phyloP scores from a whole-genome alignment of 2,888 invertebrate genomes.

The Lasioglossum malachurum region DNA sequence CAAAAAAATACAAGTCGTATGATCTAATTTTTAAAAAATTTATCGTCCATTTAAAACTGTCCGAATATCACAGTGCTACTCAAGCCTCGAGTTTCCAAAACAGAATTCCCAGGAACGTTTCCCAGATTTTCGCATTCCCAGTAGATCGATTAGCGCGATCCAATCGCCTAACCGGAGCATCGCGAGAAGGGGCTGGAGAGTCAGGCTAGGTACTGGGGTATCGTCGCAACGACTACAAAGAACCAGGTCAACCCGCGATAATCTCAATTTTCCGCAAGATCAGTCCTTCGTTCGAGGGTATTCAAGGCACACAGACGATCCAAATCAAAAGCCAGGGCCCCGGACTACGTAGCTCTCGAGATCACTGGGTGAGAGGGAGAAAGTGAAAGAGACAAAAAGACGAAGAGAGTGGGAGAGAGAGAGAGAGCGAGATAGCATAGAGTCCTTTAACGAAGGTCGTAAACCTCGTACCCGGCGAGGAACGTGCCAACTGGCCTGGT shows the following conservation, averaged over 20 bases:
- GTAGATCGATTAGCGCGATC: slow-evolving; percentile 11
- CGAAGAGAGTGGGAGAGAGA: neutral
- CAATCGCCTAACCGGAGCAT: neutral
- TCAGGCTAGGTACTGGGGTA: neutral
- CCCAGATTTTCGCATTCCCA: neutral
- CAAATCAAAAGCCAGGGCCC: slow-evolving; percentile 42
- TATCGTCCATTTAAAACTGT: too few species aligned
- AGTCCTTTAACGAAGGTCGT: slow-evolving; percentile 48
- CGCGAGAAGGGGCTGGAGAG: neutral
- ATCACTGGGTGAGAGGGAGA: neutral
- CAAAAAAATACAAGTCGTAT: too few species aligned
- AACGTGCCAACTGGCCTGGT: slow-evolving; percentile 48
- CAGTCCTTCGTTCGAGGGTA: slow-evolving; percentile 31
- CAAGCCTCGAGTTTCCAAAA: neutral
- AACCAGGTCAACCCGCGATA: slow-evolving; percentile 51
- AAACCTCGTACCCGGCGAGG: slow-evolving; percentile 27
- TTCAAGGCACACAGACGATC: slow-evolving; percentile 44
- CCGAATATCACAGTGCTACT: neutral
- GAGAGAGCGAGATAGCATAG: neutral
- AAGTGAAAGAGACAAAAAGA: neutral
- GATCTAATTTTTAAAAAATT: too few species aligned
- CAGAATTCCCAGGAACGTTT: neutral
- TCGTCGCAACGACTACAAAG: slow-evolving; percentile 37
- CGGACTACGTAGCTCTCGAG: neutral
- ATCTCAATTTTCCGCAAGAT: slow-evolving; percentile 59